Evolutionary conservation across 1,140 invertebrate species (phyloP), one percentile per base, ranked within the genome.

Genomic region (Reticulitermes speratus): DNA sequence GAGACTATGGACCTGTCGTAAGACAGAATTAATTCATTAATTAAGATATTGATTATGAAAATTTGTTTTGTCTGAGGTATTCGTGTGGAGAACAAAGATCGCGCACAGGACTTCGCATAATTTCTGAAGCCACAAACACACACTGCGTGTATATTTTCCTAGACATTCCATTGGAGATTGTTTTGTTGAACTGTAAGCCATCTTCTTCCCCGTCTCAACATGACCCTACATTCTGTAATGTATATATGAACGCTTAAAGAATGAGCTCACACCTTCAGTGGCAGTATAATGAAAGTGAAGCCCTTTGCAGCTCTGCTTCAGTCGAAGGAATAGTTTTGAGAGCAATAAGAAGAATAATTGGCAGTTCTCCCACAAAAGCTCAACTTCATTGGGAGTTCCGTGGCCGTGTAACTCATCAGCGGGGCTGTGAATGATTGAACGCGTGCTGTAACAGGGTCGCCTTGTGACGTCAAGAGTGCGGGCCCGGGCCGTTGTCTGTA

Each of bases 361-460:
- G 65, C 65, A 75, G n/a, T n/a, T 75, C n/a, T 75, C 65, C 65
- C 65, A 30, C 9, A 75, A 8, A 14, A 14, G 25, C 25, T 0
- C 8, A 65, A 30, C 65, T 30, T n/a, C n/a, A 30, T 30, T 9
- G n/a, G 65, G n/a, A 75, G n/a, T 16, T 75, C 65, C n/a, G 2
- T 8, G 65, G 25, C 65, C 0, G 25, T 30, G 9, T 19, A n/a
- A 65, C 59, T 75, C 65, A n/a, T 75, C 65, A 75, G 65, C 25
- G n/a, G 65, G 25, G n/a, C 65, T 30, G 65, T 75, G 65, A 75
- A 75, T 75, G 65, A 75, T 75, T 75, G 65, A 75, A 75, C 65
- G 65, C 25, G 25, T 30, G 65, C 6, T 6, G 65, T 75, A 30
- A 75, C 65, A 75, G 65, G 65, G 65, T 30, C n/a, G 25, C 14